Evolutionary conservation across 92 coral and sea anemone species (phyloP), one percentile per base, ranked within the genome.

Genomic region (Hydrozoanthus gracilis): DNA sequence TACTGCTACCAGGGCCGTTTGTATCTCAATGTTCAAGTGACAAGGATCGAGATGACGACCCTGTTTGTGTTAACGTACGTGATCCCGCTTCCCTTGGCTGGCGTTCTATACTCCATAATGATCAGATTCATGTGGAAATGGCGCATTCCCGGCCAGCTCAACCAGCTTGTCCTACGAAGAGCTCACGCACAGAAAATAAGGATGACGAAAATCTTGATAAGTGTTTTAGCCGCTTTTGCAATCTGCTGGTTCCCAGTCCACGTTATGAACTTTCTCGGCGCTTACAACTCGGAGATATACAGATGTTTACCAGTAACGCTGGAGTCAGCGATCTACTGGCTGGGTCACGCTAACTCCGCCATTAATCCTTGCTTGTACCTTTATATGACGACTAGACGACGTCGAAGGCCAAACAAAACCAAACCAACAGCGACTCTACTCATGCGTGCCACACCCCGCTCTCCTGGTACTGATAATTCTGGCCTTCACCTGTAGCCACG

Each of bases 221-320:
- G 73, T 4, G 64, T 80, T 80, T 65, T 80, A 35, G 85, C 60
- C 11, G 75, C 85, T 10, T 80, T 80, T 20, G 62, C 49, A 14
- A 18, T 65, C 17, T 80, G 85, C 85, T 80, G 85, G 85, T 58
- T 80, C 51, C 85, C 85, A 9, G 48, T 80, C 17, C 85, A 80
- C 20, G 56, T 80, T 4, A 1, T 80, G 74, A 17, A 80, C 72
- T 65, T 80, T 18, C 8, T 65, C 13, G 15, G 52, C 7, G 55
- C 75, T 18, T 80, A 44, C 15, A 49, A 62, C 46, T 6, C n/a
- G 4, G 56, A 8, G 6, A 58, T 66, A 49, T 80, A 80, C 56
- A 48, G 4, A 10, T 80, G 85, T 67, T 51, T 80, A 11, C 85
- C 85, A 3, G 8, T 80, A 13, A 13, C 69, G 44, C 27, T 80